A percentile compares a stretch with the other conserved stretches of the same genome.
These are phyloP conservation scores for Xerus inauris DNA, from an alignment of 2,113 vertebrate species.

Conservation along the genomic window DNA sequence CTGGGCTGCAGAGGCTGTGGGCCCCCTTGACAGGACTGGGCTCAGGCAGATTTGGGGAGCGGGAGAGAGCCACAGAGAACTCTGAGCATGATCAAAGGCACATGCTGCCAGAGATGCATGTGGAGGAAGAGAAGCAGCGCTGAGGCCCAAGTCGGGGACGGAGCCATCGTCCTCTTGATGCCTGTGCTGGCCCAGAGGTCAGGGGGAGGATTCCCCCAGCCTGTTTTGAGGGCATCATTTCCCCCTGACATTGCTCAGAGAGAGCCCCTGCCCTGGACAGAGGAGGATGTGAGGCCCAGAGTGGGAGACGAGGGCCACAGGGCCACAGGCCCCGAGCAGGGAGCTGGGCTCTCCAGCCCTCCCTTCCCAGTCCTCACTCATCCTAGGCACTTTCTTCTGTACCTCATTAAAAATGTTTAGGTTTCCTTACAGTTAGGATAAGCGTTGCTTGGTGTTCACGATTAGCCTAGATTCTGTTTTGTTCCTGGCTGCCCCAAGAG, in stretches of 20 bases:
- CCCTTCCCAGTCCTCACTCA: no score
- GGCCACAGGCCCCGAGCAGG: no score
- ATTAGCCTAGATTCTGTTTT: background rate
- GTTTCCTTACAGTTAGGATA: no score
- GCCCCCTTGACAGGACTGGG: background rate
- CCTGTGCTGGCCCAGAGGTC: background rate
- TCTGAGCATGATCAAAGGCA: fast-evolving
- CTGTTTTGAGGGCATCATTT: no score
- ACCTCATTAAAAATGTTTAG: background rate
- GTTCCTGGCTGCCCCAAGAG: no score
- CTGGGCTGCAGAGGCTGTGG: background rate
- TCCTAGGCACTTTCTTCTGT: background rate
- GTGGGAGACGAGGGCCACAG: background rate
- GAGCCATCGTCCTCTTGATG: fast-evolving
- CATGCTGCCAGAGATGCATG: no score
- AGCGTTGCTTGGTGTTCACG: background rate
- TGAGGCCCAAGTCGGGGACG: no score
- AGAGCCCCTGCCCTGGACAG: background rate
- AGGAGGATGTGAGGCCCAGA: background rate
- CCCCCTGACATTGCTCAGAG: background rate
- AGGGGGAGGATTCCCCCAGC: fast-evolving
- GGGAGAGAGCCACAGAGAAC: background rate
- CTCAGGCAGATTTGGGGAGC: background rate
- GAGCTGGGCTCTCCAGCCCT: background rate
- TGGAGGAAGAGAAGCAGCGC: no score